Percentiles rank a stretch among this genome's conserved stretches.
Evolutionary conservation across 92 coral and sea anemone species (phyloP).

Genomic region (Metridium senile): DNA sequence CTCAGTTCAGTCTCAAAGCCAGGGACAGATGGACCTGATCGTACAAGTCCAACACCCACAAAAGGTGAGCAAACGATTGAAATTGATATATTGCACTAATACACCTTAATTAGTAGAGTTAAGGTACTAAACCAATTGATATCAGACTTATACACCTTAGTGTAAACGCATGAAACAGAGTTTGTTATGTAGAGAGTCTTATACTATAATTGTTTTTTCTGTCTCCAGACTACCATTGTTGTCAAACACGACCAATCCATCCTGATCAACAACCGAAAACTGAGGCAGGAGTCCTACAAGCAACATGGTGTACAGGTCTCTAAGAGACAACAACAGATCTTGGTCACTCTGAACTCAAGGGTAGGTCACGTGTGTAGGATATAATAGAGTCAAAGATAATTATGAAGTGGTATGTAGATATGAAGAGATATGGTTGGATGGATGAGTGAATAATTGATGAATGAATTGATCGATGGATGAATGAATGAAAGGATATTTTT

Average conservation of each 20-base stretch:
- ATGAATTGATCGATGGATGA: neutral
- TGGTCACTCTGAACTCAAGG: conserved; percentile 28
- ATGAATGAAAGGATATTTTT: neutral
- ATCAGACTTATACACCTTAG: no score
- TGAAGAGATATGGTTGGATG: neutral
- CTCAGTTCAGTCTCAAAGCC: conserved; percentile 13
- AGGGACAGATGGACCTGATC: conserved; percentile 25
- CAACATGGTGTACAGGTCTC: conserved; percentile 16
- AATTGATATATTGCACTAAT: no score
- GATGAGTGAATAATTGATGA: neutral
- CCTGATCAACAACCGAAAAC: conserved; percentile 41
- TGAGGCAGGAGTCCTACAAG: conserved; percentile 25
- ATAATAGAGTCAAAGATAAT: no score
- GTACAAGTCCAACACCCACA: conserved; percentile 18
- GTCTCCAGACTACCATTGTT: conserved; percentile 20
- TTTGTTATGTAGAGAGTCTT: no score
- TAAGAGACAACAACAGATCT: conserved; percentile 1
- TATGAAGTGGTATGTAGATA: no score
- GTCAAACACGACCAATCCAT: conserved; percentile 47
- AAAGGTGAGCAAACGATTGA: conserved; percentile 12
- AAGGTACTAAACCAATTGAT: no score
- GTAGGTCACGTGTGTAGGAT: conserved; percentile 26
- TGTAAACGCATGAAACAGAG: no score
- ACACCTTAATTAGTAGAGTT: no score
- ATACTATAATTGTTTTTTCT: neutral